Evolutionary conservation across 2,888 invertebrate genomes (phyloP).

Genomic region (Serripes groenlandicus): DNA sequence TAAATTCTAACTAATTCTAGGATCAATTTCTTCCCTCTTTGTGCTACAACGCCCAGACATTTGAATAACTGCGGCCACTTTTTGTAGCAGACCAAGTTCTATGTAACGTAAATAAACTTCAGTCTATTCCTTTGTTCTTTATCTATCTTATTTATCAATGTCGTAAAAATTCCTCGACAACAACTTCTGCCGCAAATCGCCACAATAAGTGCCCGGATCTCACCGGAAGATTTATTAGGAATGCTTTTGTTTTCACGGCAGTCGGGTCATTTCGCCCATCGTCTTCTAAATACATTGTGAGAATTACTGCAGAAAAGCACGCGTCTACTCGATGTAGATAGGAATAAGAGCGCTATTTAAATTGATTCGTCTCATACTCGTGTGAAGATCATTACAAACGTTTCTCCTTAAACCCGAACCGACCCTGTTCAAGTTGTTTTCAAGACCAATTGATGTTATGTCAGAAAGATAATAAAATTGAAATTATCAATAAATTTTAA

Average conservation of each 20-base stretch:
- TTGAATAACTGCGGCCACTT: too few species aligned
- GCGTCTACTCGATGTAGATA: too few species aligned
- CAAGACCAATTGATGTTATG: neutral
- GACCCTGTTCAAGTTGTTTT: neutral
- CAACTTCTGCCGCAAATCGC: conserved; percentile 27
- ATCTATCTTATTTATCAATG: conserved; percentile 20
- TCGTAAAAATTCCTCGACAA: conserved; percentile 28
- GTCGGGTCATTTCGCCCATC: conserved; percentile 3
- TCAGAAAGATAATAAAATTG: neutral
- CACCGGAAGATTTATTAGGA: conserved; percentile 20
- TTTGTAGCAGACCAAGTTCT: too few species aligned
- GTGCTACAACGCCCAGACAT: too few species aligned
- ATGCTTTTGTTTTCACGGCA: conserved; percentile 29
- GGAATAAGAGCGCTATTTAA: too few species aligned
- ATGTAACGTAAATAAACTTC: conserved; percentile 21
- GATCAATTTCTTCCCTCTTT: too few species aligned
- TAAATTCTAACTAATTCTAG: too few species aligned
- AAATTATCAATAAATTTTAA: conserved; percentile 21
- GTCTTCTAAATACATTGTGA: conserved; percentile 5
- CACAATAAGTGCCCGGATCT: conserved; percentile 36
- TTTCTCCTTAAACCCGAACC: neutral
- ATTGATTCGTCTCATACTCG: too few species aligned
- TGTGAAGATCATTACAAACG: too few species aligned
- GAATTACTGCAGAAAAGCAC: conserved; percentile 15
- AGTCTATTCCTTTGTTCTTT: conserved; percentile 22